Base-by-base conservation (phyloP, 2,113 vertebrate species). In the Corythoichthys haematopterus region DNA sequence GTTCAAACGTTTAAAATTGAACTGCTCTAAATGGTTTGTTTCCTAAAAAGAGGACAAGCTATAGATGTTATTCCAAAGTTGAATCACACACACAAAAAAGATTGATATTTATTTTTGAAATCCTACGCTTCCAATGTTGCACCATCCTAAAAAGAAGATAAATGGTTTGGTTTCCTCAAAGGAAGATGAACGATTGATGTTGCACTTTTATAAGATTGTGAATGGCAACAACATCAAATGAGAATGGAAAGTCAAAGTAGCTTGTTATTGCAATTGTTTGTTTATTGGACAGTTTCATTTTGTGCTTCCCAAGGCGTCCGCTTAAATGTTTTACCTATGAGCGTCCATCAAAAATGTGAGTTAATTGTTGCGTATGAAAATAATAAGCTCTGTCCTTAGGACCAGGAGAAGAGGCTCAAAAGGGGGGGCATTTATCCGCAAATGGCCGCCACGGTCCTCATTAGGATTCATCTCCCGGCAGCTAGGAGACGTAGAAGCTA, bases 391-490 rank as follows among this genome's bases (percentile, higher is more conserved):
- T 37, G 12, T 64, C 11, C 40, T 16, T 59, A 52, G 60, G 51
- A 56, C 10, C 2, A 7, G 28, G 48, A 55, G 63, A 68, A 70
- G 37, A 71, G 20, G 57, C 51, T 74, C 71, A 8, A 8, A 43
- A 43, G 40, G 40, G 40, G 75, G 75, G 76, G 72, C 58, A 2
- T 10, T 33, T 50, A 51, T 81, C 60, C 70, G 74, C 71, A 78
- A 75, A 69, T 45, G 76, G 66, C 70, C 69, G 72, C 68, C 58
- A 73, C 70, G 40, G 61, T n/a, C 14, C 58, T 78, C 78, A 78
- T 84, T 72, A 69, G 62, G 62, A 80, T 83, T 72, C 62, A 61
- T 67, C 57, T 76, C 68, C 68, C 46, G 76, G 36, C 5, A 67
- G 36, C n/a, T 51, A 52, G 76, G 78, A 66, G 73, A 71, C 33